Percentiles rank a stretch among this genome's conserved stretches.
These are phyloP conservation scores for Augochlorella aurata DNA, from an alignment of 2,888 invertebrate genomes.

Conservation along the genomic window DNA sequence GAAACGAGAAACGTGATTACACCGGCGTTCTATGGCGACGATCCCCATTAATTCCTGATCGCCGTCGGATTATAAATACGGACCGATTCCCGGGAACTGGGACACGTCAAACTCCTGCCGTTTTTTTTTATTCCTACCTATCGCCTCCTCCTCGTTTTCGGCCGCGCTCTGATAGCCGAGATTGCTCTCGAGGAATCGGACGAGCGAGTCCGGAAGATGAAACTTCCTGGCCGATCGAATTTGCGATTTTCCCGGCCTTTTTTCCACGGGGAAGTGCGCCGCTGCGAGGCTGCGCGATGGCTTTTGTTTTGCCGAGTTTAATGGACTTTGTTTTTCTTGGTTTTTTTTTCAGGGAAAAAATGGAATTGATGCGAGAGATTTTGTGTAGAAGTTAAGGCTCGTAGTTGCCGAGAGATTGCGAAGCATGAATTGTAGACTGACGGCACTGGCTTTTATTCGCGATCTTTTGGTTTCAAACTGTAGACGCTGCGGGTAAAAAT, in stretches of 20 bases:
- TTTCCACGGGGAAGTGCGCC: not conserved
- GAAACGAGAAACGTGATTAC: conserved; percentile 44
- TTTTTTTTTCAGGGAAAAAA: not conserved
- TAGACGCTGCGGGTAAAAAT: too few species aligned
- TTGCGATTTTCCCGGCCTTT: not conserved
- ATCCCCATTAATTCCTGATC: conserved; percentile 39
- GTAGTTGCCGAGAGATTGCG: not conserved
- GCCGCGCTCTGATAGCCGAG: conserved; percentile 1
- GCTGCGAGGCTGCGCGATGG: not conserved
- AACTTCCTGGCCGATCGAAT: conserved; percentile 4
- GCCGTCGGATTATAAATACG: conserved; percentile 17
- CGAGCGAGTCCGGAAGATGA: not conserved
- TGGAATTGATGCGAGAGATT: not conserved
- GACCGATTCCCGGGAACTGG: conserved; percentile 13
- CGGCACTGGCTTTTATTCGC: not conserved
- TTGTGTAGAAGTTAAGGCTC: not conserved
- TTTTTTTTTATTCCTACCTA: not conserved
- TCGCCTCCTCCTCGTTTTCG: not conserved
- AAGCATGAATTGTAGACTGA: not conserved
- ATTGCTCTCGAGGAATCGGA: conserved; percentile 17
- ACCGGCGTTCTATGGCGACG: conserved; percentile 6
- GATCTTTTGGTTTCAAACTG: not conserved
- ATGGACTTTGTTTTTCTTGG: not conserved
- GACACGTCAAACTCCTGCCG: not conserved
- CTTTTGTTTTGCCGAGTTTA: not conserved